A percentile compares a stretch with the other conserved stretches of the same genome.
These are phyloP conservation scores for Quadriops clusia DNA, from an alignment of 2,888 invertebrate genomes.

Conservation along the genomic window DNA sequence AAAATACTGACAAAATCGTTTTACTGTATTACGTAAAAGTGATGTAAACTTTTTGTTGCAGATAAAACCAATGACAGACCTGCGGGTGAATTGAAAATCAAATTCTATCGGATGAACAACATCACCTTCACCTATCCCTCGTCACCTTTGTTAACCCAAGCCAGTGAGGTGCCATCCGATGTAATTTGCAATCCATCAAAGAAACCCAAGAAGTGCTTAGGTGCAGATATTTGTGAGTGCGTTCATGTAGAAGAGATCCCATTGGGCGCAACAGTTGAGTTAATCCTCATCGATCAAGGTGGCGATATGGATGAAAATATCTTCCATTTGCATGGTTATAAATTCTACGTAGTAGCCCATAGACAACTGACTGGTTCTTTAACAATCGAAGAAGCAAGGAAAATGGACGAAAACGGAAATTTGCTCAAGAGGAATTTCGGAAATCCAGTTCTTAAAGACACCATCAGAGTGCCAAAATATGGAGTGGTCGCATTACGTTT, in stretches of 20 bases:
- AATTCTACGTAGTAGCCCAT: conserved; percentile 54
- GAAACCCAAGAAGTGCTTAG: conserved; percentile 27
- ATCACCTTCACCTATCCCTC: conserved; percentile 65
- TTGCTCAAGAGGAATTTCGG: conserved; percentile 47
- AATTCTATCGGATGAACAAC: conserved; percentile 45
- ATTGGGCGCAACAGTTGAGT: conserved; percentile 56
- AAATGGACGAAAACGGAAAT: conserved; percentile 45
- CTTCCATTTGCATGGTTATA: conserved; percentile 66
- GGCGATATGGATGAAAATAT: conserved; percentile 53
- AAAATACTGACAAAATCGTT: too few species aligned
- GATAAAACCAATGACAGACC: too few species aligned
- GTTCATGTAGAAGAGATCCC: conserved; percentile 58
- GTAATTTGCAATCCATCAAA: conserved; percentile 39
- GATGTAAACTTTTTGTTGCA: too few species aligned
- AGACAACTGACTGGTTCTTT: conserved; percentile 42
- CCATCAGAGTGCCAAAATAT: conserved; percentile 57
- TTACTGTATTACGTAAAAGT: too few species aligned
- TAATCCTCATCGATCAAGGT: conserved; percentile 64
- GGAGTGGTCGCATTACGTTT: conserved; percentile 61
- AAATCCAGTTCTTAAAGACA: conserved; percentile 58
- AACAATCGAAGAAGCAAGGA: conserved; percentile 42
- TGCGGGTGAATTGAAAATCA: conserved; percentile 5
- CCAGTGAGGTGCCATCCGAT: conserved; percentile 43
- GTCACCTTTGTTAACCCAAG: conserved; percentile 66
- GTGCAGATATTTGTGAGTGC: conserved; percentile 51